Percentiles rank a stretch among this genome's conserved stretches.
These are phyloP conservation scores for Temnopleurus reevesii DNA, from an alignment of 53 echinoderm and acorn worm species.

Conservation along the genomic window DNA sequence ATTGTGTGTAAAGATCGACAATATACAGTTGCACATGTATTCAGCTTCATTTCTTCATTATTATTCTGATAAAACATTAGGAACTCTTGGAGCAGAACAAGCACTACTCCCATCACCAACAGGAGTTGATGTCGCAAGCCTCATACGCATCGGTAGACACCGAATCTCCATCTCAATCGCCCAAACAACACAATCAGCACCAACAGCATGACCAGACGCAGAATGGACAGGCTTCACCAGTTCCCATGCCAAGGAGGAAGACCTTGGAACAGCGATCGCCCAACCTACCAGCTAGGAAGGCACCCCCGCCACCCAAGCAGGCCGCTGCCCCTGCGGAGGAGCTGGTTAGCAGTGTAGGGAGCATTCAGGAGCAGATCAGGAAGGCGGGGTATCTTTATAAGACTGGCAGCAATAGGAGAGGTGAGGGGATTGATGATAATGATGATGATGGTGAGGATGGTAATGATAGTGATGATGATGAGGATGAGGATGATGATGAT, in stretches of 20 bases:
- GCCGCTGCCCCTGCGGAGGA: neutral
- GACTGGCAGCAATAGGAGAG: slow-evolving; percentile 90
- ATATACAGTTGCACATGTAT: too few species aligned
- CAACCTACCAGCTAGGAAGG: neutral
- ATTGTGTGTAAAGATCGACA: too few species aligned
- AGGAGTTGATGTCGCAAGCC: slow-evolving; percentile 15
- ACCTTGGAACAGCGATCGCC: neutral
- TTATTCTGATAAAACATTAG: neutral
- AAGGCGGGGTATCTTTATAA: slow-evolving; percentile 80
- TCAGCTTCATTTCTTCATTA: neutral
- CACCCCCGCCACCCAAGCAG: slow-evolving; percentile 1
- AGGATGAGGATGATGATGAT: neutral
- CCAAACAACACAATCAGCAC: neutral
- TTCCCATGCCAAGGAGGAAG: neutral
- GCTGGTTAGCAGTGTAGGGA: slow-evolving; percentile 46
- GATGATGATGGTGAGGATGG: neutral
- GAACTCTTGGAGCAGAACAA: slow-evolving; percentile 53
- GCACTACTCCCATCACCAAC: slow-evolving; percentile 43
- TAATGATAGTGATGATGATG: neutral
- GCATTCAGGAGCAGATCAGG: slow-evolving; percentile 73
- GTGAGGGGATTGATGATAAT: slow-evolving; percentile 39
- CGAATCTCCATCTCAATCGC: neutral
- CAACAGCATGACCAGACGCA: neutral
- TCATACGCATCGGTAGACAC: neutral
- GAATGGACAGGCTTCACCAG: neutral